These are phyloP conservation scores for Gorsachius magnificus DNA, from an alignment of 2,797 vertebrate species.

Conservation along the genomic window DNA sequence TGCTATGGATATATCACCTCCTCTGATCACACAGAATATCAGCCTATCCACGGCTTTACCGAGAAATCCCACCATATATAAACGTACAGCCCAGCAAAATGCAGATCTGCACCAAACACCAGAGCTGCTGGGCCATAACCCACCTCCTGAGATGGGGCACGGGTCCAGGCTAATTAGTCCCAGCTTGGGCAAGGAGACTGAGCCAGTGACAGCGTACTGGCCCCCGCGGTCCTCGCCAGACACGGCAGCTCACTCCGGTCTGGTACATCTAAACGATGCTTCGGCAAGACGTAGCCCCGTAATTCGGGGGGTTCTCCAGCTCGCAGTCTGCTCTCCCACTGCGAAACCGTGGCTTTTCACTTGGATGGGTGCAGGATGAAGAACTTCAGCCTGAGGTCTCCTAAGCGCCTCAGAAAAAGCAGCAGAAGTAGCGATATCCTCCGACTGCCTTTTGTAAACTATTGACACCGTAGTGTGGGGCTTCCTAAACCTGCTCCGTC, in stretches of 20 bases:
- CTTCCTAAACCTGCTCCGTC: neutral
- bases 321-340: neutral
- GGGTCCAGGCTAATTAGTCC: neutral
- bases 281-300: accelerated
- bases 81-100: neutral
- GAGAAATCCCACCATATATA: neutral
- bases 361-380: too few species aligned
- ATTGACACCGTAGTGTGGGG: accelerated
- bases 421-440: neutral
- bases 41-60: too few species aligned
- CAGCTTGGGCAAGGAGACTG: too few species aligned
- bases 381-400: neutral
- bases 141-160: accelerated
- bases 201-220: accelerated
- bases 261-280: accelerated
- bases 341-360: neutral
- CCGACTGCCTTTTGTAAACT: too few species aligned
- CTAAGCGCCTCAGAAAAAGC: neutral
- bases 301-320: neutral
- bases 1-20: neutral
- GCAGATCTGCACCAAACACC: too few species aligned
- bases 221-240: neutral
- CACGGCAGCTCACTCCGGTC: accelerated
- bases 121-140: neutral
- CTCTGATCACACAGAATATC: neutral